Conservation (phyloP, 1,140 invertebrate species). For the Megalonaias nervosa region DNA sequence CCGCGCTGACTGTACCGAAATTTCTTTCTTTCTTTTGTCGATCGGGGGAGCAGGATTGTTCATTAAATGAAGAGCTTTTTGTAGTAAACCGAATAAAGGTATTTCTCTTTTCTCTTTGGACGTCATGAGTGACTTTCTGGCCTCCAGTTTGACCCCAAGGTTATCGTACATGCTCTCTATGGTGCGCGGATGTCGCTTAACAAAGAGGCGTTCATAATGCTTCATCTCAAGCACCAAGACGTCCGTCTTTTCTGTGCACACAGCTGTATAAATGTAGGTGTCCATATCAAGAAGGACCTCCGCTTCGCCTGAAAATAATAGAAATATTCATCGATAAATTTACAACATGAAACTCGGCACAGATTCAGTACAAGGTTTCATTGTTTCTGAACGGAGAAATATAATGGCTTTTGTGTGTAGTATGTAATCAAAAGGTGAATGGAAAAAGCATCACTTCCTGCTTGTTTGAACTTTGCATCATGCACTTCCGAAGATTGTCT, state of each 20-base stretch:
- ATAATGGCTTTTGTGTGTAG: too few relatives aligned
- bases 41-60: slow-evolving; percentile 37
- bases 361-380: too few relatives aligned
- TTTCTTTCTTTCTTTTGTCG: slow-evolving; percentile 36
- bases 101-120: slow-evolving; percentile 49
- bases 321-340: neutral
- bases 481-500: too few relatives aligned
- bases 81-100: slow-evolving; percentile 44
- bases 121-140: slow-evolving; percentile 37
- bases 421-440: too few relatives aligned
- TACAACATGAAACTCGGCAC: too few relatives aligned
- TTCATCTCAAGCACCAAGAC: slow-evolving; percentile 68
- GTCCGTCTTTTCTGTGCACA: slow-evolving; percentile 67
- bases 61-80: slow-evolving; percentile 28
- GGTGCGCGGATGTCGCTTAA: slow-evolving; percentile 61
- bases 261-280: slow-evolving; percentile 65
- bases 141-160: slow-evolving; percentile 52
- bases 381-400: too few relatives aligned
- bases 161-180: slow-evolving; percentile 61
- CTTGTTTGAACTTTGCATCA: too few relatives aligned
- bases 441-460: too few relatives aligned
- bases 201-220: slow-evolving; percentile 68
- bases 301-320: slow-evolving; percentile 58
- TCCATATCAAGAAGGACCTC: slow-evolving; percentile 66
- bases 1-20: slow-evolving; percentile 50